Evolutionary conservation across 1,140 invertebrate species (phyloP), one percentile per base, ranked within the genome.

Genomic region (Stenopsyche tienmushanensis): DNA sequence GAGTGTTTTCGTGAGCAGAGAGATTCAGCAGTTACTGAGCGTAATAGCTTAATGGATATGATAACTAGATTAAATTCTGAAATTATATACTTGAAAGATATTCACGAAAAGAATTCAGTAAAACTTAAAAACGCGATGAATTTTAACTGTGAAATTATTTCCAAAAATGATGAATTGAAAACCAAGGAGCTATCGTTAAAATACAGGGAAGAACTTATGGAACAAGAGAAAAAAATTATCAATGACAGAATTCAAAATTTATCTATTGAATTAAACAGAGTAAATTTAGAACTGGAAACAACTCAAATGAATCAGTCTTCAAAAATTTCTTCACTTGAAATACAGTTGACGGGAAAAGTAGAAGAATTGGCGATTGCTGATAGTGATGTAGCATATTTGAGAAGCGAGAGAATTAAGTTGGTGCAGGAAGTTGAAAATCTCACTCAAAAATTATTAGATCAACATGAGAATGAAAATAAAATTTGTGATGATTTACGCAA

Each of bases 141-240:
- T 66, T 83, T 88, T 2, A 95, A 95, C 80, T 93, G 90, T 80
- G 89, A 92, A 79, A 91, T 91, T 3, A 74, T 95, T 21, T 84
- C 86, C 15, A 84, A 89, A 50, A 82, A 88, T 53, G 90, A 94
- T 78, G 93, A 94, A 80, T 80, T 93, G 17, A 83, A 88, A 69
- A 89, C 88, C 67, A 87, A 88, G 72, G 89, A 94, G 78, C 79
- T 92, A 20, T 84, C 87, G 8, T 74, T 93, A 20, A 86, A 94
- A 66, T 89, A 87, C 73, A 89, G 89, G 76, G 91, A 94, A 77
- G 90, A 90, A 72, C 80, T 89, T n/a, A 78, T 94, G 45, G 89
- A 93, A 70, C 88, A 91, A 76, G 92, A 96, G 77, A 84, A 85
- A 66, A 76, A 80, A 9, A 82, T 93, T 55, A 73, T 93, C 18